Percentiles rank a stretch among this genome's conserved stretches.
These are phyloP conservation scores for Procambarus clarkii DNA, from an alignment of 1,140 invertebrate genomes.

Conservation along the genomic window DNA sequence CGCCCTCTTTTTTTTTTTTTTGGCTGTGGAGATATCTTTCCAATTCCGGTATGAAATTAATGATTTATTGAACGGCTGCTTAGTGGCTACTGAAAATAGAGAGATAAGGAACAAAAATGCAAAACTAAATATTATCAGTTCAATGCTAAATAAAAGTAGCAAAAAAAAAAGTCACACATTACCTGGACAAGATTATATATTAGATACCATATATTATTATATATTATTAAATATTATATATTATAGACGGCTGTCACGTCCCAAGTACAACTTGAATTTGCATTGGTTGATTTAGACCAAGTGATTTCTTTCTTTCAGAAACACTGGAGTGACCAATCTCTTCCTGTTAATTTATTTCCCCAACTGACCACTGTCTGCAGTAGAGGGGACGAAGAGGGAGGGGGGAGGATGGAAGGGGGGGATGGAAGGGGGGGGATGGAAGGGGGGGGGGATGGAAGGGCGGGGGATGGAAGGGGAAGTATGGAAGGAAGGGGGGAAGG, in stretches of 20 bases:
- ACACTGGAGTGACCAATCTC: neutral
- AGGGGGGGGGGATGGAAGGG: neutral
- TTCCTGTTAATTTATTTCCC: neutral
- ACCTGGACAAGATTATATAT: no score
- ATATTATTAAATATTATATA: neutral
- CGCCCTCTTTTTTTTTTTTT: no score
- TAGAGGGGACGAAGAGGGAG: neutral
- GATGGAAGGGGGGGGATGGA: neutral
- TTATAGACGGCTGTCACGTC: neutral
- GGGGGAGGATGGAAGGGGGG: neutral
- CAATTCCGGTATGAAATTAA: constrained; percentile 24
- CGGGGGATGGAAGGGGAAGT: neutral
- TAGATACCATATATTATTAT: no score
- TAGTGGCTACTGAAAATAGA: neutral
- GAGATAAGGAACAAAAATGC: neutral
- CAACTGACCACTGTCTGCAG: constrained; percentile 36
- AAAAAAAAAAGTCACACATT: neutral
- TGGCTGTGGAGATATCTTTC: neutral
- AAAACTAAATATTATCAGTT: neutral
- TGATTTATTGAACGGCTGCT: constrained; percentile 16
- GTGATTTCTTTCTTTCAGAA: neutral
- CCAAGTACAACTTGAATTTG: neutral
- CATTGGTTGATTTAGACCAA: neutral
- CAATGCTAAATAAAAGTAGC: neutral
- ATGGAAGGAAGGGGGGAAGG: neutral